Conservation (phyloP, 2,797 vertebrate genomes). For the Pristis pectinata region DNA sequence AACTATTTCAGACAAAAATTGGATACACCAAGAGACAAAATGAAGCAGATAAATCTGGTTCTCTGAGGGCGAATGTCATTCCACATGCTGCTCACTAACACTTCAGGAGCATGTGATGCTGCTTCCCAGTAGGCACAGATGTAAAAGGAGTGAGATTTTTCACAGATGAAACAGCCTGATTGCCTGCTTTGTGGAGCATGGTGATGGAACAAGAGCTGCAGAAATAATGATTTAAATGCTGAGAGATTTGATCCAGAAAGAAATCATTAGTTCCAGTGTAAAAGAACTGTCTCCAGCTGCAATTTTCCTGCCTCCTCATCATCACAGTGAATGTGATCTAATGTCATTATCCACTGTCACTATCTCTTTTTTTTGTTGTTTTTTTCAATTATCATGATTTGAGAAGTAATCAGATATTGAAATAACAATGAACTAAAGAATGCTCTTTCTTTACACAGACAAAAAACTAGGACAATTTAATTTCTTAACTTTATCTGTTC, state of each 20-base stretch:
- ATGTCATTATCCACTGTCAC: background rate
- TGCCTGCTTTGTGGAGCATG: slow-evolving; percentile 29
- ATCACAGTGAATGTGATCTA: background rate
- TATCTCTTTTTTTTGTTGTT: background rate
- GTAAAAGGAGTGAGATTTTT: slow-evolving; percentile 2
- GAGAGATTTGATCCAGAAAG: slow-evolving; percentile 24
- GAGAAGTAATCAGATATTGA: background rate
- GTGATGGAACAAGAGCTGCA: slow-evolving; percentile 7
- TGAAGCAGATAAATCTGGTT: background rate
- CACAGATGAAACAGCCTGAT: slow-evolving; percentile 15
- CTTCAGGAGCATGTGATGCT: slow-evolving; percentile 8
- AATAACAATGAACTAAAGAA: background rate
- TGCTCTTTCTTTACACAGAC: background rate
- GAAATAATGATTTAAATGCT: slow-evolving; percentile 8
- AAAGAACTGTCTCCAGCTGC: background rate
- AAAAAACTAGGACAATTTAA: background rate
- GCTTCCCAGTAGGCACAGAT: background rate
- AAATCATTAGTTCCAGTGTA: background rate
- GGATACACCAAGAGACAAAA: slow-evolving; percentile 1
- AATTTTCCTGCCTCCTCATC: background rate
- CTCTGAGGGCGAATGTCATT: slow-evolving; percentile 15
- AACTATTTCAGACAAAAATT: slow-evolving; percentile 15
- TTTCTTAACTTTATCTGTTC: background rate
- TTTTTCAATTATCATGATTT: background rate
- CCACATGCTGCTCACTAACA: background rate